Base-by-base conservation (phyloP, 2,888 invertebrate species). In the Epinotia brunnichana region DNA sequence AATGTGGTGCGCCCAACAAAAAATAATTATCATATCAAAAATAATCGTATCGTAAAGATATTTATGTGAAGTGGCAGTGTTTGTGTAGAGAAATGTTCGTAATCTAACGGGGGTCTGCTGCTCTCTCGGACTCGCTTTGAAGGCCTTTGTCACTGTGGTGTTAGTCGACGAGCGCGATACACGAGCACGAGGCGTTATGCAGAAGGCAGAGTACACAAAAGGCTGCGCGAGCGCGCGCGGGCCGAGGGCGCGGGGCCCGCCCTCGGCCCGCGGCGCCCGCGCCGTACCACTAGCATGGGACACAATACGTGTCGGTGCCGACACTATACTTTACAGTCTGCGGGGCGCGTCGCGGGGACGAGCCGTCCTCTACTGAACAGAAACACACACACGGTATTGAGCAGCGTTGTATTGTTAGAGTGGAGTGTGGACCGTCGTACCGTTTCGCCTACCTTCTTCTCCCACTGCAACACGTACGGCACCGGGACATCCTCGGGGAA, bases 401-500 rank as follows among this genome's bases (percentile, higher is more conserved):
- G 93, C 92, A 92, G 92, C 91, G 89, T 90, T 90, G 92, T 92
- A 92, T 90, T 90, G 92, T 91, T 92, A 92, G 90, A 91, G 92
- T 91, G 91, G 91, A 91, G 91, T 90, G 91, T 91, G 87, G 90
- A 85, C 89, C 95, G 96, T 96, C 97, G 96, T 97, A 97, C 97
- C 97, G 96, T 96, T 95, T 97, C 97, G 96, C 97, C 96, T 97
- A 98, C 98, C 97, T 98, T 98, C 96, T 98, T 99, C 96, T 98
- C 97, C 99, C 99, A 99, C 95, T 98, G 98, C 93, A 99, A 96
- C 94, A 99, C 98, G 95, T 98, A 98, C 94, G 98, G 98, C 94
- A 98, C 97, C 89, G 98, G 97, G 94, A 97, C 96, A 94, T 98
- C 97, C 93, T 97, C 97, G 91, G 98, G 97, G 94, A 98, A 98